Evolutionary conservation across 2,888 invertebrate genomes (phyloP).

Genomic region (Metacarcinus magister): DNA sequence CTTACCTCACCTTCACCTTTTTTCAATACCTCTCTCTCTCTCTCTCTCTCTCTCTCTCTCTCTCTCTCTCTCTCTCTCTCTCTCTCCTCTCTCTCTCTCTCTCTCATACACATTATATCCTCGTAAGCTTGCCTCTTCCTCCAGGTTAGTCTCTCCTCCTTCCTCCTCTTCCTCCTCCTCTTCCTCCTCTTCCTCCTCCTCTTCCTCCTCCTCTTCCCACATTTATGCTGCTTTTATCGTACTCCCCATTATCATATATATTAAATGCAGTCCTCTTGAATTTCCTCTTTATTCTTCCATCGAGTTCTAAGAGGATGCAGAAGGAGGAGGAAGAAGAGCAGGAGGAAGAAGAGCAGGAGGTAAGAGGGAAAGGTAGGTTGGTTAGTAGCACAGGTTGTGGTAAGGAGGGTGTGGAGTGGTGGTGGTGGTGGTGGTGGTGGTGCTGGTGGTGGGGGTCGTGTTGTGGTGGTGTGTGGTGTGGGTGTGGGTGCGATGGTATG

Average conservation of each 20-base stretch:
- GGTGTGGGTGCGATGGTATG: not conserved
- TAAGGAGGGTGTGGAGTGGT: too few species aligned
- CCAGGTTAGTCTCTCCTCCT: not conserved
- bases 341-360: not conserved
- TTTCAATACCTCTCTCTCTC: not conserved
- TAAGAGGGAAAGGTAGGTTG: not conserved
- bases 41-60: conserved; percentile 52
- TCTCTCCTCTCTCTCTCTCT: conserved; percentile 21
- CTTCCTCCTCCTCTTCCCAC: not conserved
- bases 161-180: too few species aligned
- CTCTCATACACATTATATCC: not conserved
- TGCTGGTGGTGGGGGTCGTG: too few species aligned
- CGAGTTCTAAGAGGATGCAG: not conserved
- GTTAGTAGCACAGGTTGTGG: not conserved
- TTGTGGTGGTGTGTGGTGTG: not conserved
- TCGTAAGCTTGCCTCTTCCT: not conserved
- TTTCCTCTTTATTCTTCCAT: conserved; percentile 50
- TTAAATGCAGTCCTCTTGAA: not conserved
- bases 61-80: not conserved
- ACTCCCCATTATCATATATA: not conserved
- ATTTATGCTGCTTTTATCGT: not conserved
- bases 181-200: not conserved
- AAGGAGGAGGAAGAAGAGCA: conserved; percentile 27
- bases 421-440: not conserved
- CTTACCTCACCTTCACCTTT: not conserved